These are phyloP conservation scores for Halcyon malimbica DNA, from an alignment of 2,113 vertebrate genomes.

Conservation along the genomic window DNA sequence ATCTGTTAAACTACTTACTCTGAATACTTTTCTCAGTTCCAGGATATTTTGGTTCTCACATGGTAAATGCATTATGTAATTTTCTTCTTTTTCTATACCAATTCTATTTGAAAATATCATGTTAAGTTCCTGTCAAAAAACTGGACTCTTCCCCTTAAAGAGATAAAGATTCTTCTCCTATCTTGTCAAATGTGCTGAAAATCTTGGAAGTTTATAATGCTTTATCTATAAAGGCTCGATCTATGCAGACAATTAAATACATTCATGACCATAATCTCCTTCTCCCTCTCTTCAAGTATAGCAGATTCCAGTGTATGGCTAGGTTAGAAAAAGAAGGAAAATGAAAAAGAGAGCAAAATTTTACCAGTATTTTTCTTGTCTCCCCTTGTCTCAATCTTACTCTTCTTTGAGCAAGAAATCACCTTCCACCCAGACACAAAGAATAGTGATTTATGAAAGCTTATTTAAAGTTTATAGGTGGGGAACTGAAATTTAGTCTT, in stretches of 20 bases:
- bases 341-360: background rate
- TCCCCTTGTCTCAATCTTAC: background rate
- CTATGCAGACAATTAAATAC: background rate
- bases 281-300: background rate
- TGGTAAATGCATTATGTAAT: background rate
- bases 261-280: background rate
- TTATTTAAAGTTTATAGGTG: background rate
- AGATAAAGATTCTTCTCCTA: background rate
- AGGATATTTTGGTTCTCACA: background rate
- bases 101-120: background rate
- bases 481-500: background rate
- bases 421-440: background rate
- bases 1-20: constrained; percentile 47
- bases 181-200: background rate
- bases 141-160: background rate
- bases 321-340: background rate
- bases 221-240: background rate
- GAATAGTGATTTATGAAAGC: background rate
- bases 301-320: background rate
- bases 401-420: background rate
- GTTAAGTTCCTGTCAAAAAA: background rate
- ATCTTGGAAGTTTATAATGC: background rate
- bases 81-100: background rate
- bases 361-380: background rate
- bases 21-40: constrained; percentile 32